phyloP scores from a whole-genome alignment of 2,888 invertebrate genomes.

The Pimpla rufipes region DNA sequence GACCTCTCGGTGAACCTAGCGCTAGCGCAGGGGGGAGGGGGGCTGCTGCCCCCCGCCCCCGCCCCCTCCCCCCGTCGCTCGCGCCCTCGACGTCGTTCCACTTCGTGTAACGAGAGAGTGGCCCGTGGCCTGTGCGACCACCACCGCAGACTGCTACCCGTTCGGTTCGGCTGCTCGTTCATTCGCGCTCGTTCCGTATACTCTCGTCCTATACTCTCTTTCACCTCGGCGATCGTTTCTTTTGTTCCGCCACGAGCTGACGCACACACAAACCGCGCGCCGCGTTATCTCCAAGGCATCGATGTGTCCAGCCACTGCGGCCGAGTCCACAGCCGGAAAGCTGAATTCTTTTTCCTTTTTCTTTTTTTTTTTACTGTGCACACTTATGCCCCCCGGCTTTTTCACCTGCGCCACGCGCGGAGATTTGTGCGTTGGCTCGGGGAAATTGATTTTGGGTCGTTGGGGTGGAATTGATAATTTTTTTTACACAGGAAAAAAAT shows the following conservation, averaged over 20 bases:
- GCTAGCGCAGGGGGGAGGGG: constrained; percentile 78
- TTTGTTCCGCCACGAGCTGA: constrained; percentile 61
- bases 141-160: background rate
- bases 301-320: constrained; percentile 46
- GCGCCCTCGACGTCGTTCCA: constrained; percentile 63
- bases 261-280: constrained; percentile 45
- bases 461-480: background rate
- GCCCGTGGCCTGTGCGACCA: constrained; percentile 46
- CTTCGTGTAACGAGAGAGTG: constrained; percentile 69
- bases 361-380: background rate
- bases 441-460: background rate
- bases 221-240: constrained; percentile 57
- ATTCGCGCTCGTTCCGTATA: constrained; percentile 37
- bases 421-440: background rate
- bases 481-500: too few relatives aligned
- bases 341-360: constrained; percentile 43
- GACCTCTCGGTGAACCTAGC: constrained; percentile 83
- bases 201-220: constrained; percentile 51
- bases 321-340: constrained; percentile 55
- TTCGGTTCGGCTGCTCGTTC: constrained; percentile 6
- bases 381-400: background rate
- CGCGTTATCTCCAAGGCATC: constrained; percentile 63
- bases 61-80: constrained; percentile 50
- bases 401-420: background rate
- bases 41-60: constrained; percentile 75